Conservation (phyloP, 2,113 vertebrate species). For the Protobothrops mucrosquamatus region DNA sequence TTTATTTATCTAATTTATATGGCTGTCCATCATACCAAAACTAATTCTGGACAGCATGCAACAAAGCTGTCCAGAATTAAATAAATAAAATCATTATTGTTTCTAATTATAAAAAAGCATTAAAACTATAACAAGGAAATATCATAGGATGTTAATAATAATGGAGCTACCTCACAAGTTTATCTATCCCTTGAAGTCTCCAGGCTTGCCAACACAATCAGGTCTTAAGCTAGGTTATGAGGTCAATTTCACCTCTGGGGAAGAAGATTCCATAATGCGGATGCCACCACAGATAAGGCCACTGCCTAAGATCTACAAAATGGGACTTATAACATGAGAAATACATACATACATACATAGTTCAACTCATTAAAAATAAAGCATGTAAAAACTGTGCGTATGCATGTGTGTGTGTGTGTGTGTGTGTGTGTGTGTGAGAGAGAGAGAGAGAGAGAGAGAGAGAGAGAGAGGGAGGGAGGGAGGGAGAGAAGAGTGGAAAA, state of each 20-base stretch:
- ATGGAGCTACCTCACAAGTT: background rate
- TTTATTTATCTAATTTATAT: background rate
- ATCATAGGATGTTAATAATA: background rate
- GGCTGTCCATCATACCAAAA: background rate
- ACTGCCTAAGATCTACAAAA: background rate
- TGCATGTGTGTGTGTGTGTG: background rate
- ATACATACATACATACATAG: background rate
- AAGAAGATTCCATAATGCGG: background rate
- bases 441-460: too few species aligned
- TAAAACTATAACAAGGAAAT: background rate
- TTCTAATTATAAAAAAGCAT: background rate
- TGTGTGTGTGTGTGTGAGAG: background rate
- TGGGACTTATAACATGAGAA: background rate
- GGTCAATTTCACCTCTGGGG: background rate
- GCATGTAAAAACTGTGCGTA: background rate
- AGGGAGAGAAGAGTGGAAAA: background rate
- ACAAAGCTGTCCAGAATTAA: background rate
- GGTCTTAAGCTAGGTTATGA: background rate
- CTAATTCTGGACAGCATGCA: background rate
- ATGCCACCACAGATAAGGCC: background rate
- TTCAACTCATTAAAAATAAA: background rate
- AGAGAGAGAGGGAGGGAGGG: too few species aligned
- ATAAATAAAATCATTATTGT: background rate
- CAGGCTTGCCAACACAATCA: background rate
- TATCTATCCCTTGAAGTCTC: background rate